A percentile compares a stretch with the other conserved stretches of the same genome.
phyloP scores from a whole-genome alignment of 2,888 invertebrate genomes.

The Patella pellucida region DNA sequence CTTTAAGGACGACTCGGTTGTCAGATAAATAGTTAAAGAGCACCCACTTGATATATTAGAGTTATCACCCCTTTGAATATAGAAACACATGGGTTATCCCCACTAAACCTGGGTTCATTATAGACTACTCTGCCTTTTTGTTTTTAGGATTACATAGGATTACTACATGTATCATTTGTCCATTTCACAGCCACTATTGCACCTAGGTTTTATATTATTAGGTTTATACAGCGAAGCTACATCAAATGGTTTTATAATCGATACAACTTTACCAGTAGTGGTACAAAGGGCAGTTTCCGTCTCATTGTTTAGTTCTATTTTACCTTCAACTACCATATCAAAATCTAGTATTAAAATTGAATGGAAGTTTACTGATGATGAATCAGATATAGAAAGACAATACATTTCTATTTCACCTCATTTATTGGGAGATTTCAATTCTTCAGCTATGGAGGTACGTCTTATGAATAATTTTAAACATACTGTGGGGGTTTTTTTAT shows the following conservation, averaged over 20 bases:
- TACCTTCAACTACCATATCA: constrained; percentile 15
- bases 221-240: constrained; percentile 30
- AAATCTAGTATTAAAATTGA: constrained; percentile 21
- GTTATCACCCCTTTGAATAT: too few species aligned
- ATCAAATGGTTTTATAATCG: constrained; percentile 45
- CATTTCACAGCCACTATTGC: too few species aligned
- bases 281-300: constrained; percentile 15
- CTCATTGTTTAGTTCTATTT: constrained; percentile 24
- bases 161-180: too few species aligned
- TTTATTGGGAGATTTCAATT: constrained; percentile 22
- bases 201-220: neutral
- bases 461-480: neutral
- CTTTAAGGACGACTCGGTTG: too few species aligned
- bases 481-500: too few species aligned
- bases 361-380: constrained; percentile 27
- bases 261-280: constrained; percentile 34
- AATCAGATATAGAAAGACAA: constrained; percentile 26
- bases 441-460: constrained; percentile 19
- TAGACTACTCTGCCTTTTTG: too few species aligned
- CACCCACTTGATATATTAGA: too few species aligned
- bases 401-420: constrained; percentile 29
- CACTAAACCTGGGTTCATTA: too few species aligned
- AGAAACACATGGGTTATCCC: too few species aligned
- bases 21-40: too few species aligned
- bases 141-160: too few species aligned